Percentiles rank a stretch among this genome's conserved stretches.
Evolutionary conservation across 2,888 invertebrate species (phyloP).

Genomic region (Xylota segnis): DNA sequence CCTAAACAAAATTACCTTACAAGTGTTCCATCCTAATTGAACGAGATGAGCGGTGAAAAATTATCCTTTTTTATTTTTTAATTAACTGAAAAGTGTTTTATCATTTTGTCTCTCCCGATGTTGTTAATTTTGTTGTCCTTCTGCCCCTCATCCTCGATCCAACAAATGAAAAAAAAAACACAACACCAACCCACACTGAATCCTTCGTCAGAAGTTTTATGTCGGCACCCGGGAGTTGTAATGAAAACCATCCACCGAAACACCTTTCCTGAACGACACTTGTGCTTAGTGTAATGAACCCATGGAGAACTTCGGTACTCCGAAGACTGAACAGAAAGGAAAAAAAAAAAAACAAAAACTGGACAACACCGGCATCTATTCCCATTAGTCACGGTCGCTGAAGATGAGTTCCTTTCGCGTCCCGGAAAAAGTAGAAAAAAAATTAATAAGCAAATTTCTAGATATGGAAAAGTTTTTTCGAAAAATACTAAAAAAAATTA

Average conservation of each 20-base stretch:
- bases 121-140: constrained; percentile 65
- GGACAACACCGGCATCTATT: constrained; percentile 77
- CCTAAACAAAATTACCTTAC: constrained; percentile 77
- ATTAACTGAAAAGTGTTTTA: constrained; percentile 78
- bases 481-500: constrained; percentile 57
- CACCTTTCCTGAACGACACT: constrained; percentile 76
- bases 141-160: constrained; percentile 44
- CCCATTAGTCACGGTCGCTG: constrained; percentile 75
- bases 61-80: constrained; percentile 79
- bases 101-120: constrained; percentile 70
- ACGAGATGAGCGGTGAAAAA: constrained; percentile 79
- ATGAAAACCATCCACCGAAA: constrained; percentile 76
- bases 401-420: constrained; percentile 65
- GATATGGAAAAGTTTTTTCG: constrained; percentile 73
- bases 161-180: constrained; percentile 38
- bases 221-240: constrained; percentile 67
- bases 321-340: constrained; percentile 20
- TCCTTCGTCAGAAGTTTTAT: constrained; percentile 74
- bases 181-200: too few species aligned
- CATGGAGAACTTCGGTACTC: constrained; percentile 57
- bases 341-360: constrained; percentile 53
- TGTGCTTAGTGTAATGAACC: constrained; percentile 76
- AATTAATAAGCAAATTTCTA: constrained; percentile 76
- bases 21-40: constrained; percentile 78
- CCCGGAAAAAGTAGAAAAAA: constrained; percentile 51